Conservation (phyloP, 2,113 vertebrate genomes). For the Otocyon megalotis region DNA sequence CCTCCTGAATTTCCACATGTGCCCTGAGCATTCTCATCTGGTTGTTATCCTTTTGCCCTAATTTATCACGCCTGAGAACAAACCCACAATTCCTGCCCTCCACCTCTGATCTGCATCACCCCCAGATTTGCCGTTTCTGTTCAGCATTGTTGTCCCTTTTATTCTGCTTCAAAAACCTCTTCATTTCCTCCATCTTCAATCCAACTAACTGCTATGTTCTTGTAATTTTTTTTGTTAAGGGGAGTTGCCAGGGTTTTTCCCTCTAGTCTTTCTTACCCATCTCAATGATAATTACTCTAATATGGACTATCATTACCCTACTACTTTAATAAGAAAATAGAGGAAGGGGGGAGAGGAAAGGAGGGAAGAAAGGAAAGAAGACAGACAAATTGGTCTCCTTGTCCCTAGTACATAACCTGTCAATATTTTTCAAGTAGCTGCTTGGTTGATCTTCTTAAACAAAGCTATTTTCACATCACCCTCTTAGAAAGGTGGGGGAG, state of each 20-base stretch:
- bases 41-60: neutral
- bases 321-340: neutral
- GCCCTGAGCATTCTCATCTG: neutral
- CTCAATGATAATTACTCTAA: neutral
- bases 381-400: neutral
- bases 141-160: neutral
- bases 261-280: neutral
- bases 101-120: neutral
- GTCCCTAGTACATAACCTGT: neutral
- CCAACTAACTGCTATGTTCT: neutral
- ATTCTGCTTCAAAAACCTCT: neutral
- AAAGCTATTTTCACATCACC: neutral
- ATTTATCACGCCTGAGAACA: neutral
- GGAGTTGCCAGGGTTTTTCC: neutral
- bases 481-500: neutral
- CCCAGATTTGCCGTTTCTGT: neutral
- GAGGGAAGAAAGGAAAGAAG: rapidly evolving
- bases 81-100: too few relatives aligned
- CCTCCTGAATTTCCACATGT: neutral
- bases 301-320: neutral
- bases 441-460: neutral
- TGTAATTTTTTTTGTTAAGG: neutral
- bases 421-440: neutral
- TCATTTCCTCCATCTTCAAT: neutral
- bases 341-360: rapidly evolving